Evolutionary conservation across 2,888 invertebrate genomes (phyloP), one percentile per base, ranked within the genome.

Genomic region (Theretra japonica): DNA sequence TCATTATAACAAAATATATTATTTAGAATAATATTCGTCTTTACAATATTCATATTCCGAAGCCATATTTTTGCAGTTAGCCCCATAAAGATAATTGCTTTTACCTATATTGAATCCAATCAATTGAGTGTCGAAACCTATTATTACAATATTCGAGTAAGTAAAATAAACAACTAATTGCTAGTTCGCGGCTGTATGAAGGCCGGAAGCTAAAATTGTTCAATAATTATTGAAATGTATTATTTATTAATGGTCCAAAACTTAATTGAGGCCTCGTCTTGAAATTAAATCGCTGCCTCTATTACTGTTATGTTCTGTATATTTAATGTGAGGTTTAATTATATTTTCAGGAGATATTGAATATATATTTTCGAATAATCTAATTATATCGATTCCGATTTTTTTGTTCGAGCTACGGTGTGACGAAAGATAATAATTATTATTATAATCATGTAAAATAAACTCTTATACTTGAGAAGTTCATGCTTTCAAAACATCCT

Each of bases 181-280:
- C 11, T 41, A 62, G 65, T 11, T 48, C 15, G 41, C 23, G 41
- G 21, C 23, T 41, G 23, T 65, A 23, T 23, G 41, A 3, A 48
- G 11, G 23, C 5, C 15, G 41, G 21, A 41, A 1, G 17, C 15
- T 41, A 17, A 65, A 41, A 48, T 65, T 65, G 48, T 41, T 41
- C 21, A 62, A 33, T 65, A 41, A 65, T 48, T 21, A 41, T 41
- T 21, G 23, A 65, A 62, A 11, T 62, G 41, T n/a, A 62, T 41
- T 21, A 62, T 41, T 62, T 21, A 62, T 41, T 62, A 21, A 62
- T 62, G 21, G 8, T 4, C 21, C 41, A 6, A 41, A 23, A 48
- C 23, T 48, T 23, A n/a, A 48, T 48, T 48, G 41, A 48, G 48
- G 41, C 5, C 65, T 65, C 48, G 41, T n/a, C 48, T 65, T 11